Evolutionary conservation across 2,888 invertebrate genomes (phyloP).

Genomic region (Tryphoninae sp.): DNA sequence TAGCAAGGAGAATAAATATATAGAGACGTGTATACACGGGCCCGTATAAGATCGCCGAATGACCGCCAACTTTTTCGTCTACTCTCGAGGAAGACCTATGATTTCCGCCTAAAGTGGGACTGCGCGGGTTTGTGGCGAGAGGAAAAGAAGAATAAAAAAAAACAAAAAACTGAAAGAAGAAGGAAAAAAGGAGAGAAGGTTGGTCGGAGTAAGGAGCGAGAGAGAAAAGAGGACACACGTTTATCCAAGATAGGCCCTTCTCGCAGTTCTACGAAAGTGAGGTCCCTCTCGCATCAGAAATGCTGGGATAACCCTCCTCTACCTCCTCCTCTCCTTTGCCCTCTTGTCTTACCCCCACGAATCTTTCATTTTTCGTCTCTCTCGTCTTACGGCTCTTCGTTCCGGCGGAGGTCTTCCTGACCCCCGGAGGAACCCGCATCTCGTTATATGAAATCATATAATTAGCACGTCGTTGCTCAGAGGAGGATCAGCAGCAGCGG

Average conservation of each 20-base stretch:
- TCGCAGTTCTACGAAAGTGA: constrained; percentile 61
- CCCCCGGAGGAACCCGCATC: constrained; percentile 75
- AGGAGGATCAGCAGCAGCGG: constrained; percentile 61
- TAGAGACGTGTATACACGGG: not conserved
- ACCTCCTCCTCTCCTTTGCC: not conserved
- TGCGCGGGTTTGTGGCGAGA: constrained; percentile 61
- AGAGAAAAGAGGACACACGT: constrained; percentile 19
- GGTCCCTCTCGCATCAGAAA: constrained; percentile 25
- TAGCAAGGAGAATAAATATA: not conserved
- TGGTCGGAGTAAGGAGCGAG: constrained; percentile 49
- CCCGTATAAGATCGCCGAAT: constrained; percentile 12
- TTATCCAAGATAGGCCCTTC: constrained; percentile 41
- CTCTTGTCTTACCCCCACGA: constrained; percentile 4
- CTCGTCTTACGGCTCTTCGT: constrained; percentile 48
- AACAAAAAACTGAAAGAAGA: constrained; percentile 28
- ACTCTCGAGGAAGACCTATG: constrained; percentile 53
- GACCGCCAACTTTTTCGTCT: constrained; percentile 35
- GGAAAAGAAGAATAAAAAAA: constrained; percentile 26
- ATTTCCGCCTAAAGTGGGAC: constrained; percentile 55
- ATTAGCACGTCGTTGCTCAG: constrained; percentile 78
- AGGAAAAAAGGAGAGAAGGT: constrained; percentile 62
- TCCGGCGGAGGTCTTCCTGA: constrained; percentile 67
- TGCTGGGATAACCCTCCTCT: constrained; percentile 41
- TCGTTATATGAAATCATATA: constrained; percentile 79
- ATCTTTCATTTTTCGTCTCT: constrained; percentile 15